These are phyloP conservation scores for Hetaerina titia DNA, from an alignment of 2,888 invertebrate genomes.

Conservation along the genomic window DNA sequence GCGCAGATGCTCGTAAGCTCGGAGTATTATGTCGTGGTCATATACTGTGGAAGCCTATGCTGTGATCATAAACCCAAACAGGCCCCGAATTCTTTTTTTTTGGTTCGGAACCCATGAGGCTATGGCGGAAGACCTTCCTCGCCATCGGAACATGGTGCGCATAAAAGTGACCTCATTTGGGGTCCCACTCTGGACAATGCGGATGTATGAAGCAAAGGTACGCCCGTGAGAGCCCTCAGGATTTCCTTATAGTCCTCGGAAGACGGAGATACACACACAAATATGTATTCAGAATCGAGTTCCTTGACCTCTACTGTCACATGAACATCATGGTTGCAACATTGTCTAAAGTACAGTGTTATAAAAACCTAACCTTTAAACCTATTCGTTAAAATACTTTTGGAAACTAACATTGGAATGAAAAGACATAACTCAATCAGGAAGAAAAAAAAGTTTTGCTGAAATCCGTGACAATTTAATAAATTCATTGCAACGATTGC, in stretches of 20 bases:
- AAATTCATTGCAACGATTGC: too few relatives aligned
- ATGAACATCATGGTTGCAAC: too few relatives aligned
- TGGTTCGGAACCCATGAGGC: not conserved
- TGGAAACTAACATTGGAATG: too few relatives aligned
- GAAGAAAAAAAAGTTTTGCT: too few relatives aligned
- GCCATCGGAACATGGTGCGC: not conserved
- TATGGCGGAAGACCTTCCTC: not conserved
- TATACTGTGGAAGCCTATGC: not conserved
- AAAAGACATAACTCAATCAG: too few relatives aligned
- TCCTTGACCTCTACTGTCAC: not conserved
- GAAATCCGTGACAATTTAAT: too few relatives aligned
- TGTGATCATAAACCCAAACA: not conserved
- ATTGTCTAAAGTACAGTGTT: too few relatives aligned
- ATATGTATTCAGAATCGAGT: not conserved
- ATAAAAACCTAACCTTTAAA: too few relatives aligned
- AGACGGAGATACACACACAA: not conserved
- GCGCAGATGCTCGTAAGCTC: not conserved
- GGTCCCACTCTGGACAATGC: not conserved
- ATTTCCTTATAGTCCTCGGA: not conserved
- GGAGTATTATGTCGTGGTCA: not conserved
- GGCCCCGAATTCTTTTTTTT: not conserved
- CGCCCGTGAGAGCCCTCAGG: not conserved
- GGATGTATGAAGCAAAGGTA: not conserved
- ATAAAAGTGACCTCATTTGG: not conserved
- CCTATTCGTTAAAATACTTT: too few relatives aligned